These are phyloP conservation scores for Nyctalus aviator DNA, from an alignment of 2,797 vertebrate species.

Conservation along the genomic window DNA sequence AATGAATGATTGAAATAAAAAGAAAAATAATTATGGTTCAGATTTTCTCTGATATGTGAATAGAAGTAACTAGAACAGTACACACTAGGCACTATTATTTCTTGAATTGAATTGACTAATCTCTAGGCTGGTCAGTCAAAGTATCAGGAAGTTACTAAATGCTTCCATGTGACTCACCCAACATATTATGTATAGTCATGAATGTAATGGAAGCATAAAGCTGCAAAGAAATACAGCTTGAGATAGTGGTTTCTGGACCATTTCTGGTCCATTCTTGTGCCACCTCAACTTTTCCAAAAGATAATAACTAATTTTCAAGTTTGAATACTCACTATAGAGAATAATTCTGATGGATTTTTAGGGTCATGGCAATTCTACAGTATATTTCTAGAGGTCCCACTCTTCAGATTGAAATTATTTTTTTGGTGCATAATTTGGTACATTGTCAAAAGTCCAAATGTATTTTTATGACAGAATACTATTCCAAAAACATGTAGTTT, in stretches of 20 bases:
- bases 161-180: background rate
- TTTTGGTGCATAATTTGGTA: background rate
- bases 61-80: background rate
- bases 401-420: background rate
- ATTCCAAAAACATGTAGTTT: background rate
- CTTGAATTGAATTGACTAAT: background rate
- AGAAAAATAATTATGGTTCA: background rate
- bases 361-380: background rate
- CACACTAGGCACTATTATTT: background rate
- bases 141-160: background rate
- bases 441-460: background rate
- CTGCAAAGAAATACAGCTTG: background rate
- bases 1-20: background rate
- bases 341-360: background rate
- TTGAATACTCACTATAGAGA: background rate
- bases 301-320: background rate
- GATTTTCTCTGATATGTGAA: background rate
- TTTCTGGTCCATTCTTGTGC: background rate
- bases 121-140: background rate
- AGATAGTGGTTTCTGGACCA: background rate
- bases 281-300: background rate
- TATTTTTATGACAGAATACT: background rate
- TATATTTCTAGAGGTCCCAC: background rate
- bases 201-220: slow-evolving; percentile 56
- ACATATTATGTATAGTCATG: background rate